Base-by-base conservation (phyloP, 2,888 invertebrate genomes). In the Brachyptera risi region DNA sequence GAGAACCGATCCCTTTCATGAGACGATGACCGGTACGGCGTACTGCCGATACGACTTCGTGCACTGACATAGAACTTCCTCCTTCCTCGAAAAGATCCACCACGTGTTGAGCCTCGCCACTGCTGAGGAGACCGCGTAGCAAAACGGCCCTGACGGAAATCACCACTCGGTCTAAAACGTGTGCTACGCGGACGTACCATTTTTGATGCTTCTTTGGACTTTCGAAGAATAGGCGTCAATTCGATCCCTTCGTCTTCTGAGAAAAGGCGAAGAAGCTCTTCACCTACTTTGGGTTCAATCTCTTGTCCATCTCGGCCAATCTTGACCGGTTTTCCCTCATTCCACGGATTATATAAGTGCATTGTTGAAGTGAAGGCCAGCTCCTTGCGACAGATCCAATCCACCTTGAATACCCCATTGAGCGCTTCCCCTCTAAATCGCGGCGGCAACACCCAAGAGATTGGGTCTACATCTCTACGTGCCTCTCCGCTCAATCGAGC, bases 271-370 rank as follows among this genome's bases (percentile, higher is more conserved):
- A 95, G 98, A 62, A 98, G 78, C 74, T 96, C 94, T 74, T 94
- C 93, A 17, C 95, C 98, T 59, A 95, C 92, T 74, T 91, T 86
- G 1, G 96, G 96, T 74, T 97, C 97, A 68, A 98, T 94, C 82
- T 97, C 97, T 82, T 97, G 90, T 0, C 98, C 98, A 79, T 98
- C 98, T 65, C 98, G 83, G n/a, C 96, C 98, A 71, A 98, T 97
- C 81, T 98, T 98, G 0, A 98, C 97, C 61, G 96, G 96, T 77
- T 96, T 96, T 49, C 95, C 93, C 73, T 97, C 96, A 79, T 98
- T 98, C 96, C 96, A 98, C 3, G 94, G 90, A 78, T 98, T 98
- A 72, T 93, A 94, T 63, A 98, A 79, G 75, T 97, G 96, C 68
- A 90, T 83, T 1, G 96, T 96, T 71, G 89, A 90, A 68, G 88